Evolutionary conservation across 2,888 invertebrate species (phyloP), one percentile per base, ranked within the genome.

Genomic region (Pachliopta kotzebuea): DNA sequence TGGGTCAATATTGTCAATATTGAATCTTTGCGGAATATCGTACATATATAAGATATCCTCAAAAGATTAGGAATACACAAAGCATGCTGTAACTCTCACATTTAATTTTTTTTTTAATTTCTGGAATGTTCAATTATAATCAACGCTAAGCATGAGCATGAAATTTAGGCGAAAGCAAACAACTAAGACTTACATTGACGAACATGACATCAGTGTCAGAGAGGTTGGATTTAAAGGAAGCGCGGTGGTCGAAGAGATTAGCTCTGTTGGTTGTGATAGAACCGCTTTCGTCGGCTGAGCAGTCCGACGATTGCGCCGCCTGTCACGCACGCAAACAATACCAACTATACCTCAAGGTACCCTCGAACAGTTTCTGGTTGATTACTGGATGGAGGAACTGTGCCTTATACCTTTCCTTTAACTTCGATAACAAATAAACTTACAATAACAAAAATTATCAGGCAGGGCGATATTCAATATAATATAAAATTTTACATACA

Each of bases 131-230:
- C 9, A 20, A 24, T 17, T 37, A 56, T 49, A 14, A 37, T 14
- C 37, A 14, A 37, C 9, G 37, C 14, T 14, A 45, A 45, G 45
- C n/a, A 45, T 18, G 45, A 45, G 45, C 3, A 18, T 45, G 20
- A 60, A 29, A 62, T 24, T 17, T 53, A 63, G 62, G 68, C 62
- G 61, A 76, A 79, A 74, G 77, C 77, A 79, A n/a, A 71, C 74
- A 76, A 80, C 81, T 82, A 84, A 74, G 89, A 94, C 95, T 95
- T 94, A 97, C 97, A 93, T 96, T 96, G 87, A 96, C 94, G 84
- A 96, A 95, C 90, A 97, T 96, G 83, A 96, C 96, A 93, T 98
- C 98, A 80, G 97, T 98, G 89, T 98, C 98, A 76, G 98, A 98
- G 79, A 98, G 96, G 75, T 98, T 97, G 76, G 97, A 97, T 81